Percentiles rank a stretch among this genome's conserved stretches.
Evolutionary conservation across 2,888 invertebrate genomes (phyloP).

Genomic region (Adelognathus sp.): DNA sequence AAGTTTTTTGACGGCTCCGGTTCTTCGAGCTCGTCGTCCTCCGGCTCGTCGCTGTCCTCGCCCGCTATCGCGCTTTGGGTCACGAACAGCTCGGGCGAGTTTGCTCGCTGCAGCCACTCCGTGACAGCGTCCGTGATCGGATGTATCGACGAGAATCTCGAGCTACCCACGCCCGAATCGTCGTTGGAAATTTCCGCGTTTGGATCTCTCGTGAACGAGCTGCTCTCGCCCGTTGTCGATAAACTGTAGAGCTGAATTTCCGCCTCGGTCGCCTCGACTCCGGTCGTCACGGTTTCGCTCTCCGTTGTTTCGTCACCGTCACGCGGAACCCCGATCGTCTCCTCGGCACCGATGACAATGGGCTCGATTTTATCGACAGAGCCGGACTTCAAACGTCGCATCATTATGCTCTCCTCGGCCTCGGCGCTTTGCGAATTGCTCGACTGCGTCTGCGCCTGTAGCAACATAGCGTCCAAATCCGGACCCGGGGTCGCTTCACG

Average conservation of each 20-base stretch:
- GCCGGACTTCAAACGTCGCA: not conserved
- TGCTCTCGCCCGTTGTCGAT: constrained; percentile 34
- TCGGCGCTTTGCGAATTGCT: not conserved
- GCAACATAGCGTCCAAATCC: constrained; percentile 61
- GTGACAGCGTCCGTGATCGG: constrained; percentile 85
- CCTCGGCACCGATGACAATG: not conserved
- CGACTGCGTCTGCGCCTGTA: constrained; percentile 30
- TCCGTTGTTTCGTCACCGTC: not conserved
- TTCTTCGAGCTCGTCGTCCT: constrained; percentile 66
- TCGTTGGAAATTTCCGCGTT: constrained; percentile 68
- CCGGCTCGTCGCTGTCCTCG: constrained; percentile 59
- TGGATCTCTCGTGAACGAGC: constrained; percentile 16
- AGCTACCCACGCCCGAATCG: constrained; percentile 76
- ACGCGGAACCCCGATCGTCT: not conserved
- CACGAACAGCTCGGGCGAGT: constrained; percentile 77
- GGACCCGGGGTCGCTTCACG: constrained; percentile 76
- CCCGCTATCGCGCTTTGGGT: constrained; percentile 58
- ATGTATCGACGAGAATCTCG: constrained; percentile 66
- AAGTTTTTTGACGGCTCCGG: constrained; percentile 82
- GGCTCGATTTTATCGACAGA: not conserved
- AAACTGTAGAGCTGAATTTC: constrained; percentile 45
- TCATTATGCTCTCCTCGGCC: not conserved
- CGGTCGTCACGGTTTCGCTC: constrained; percentile 51
- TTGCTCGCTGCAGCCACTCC: constrained; percentile 83
- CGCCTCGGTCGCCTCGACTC: constrained; percentile 56